These are phyloP conservation scores for Stichodactyla helianthus DNA, from an alignment of 64 coral and sea anemone species.

Conservation along the genomic window DNA sequence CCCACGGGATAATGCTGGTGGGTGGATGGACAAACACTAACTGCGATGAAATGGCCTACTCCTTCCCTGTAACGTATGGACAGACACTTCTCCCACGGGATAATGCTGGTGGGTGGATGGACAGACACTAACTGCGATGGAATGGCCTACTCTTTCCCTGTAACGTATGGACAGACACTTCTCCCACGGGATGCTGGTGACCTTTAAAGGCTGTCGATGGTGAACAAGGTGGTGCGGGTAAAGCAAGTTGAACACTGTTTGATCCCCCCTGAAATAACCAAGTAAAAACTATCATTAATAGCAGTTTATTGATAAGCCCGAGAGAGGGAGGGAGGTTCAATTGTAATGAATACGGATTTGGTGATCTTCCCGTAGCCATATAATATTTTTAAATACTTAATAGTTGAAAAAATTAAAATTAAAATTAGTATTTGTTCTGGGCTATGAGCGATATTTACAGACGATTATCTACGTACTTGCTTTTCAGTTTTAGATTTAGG, in stretches of 20 bases:
- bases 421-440: too few species aligned
- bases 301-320: not conserved
- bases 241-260: constrained; percentile 52
- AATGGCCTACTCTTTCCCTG: not conserved
- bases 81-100: not conserved
- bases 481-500: too few species aligned
- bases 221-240: constrained; percentile 72
- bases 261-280: constrained; percentile 33
- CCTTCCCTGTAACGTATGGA: not conserved
- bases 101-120: not conserved
- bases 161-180: not conserved
- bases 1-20: not conserved
- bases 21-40: not conserved
- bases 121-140: not conserved
- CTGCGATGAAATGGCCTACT: not conserved
- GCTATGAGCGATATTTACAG: too few species aligned
- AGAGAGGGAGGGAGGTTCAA: not conserved
- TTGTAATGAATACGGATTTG: too few species aligned
- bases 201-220: not conserved
- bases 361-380: too few species aligned
- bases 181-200: not conserved
- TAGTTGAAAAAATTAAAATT: too few species aligned
- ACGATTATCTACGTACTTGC: too few species aligned
- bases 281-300: not conserved
- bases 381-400: too few species aligned